Evolutionary conservation across 2,888 invertebrate species (phyloP).

Genomic region (Druceiella hillmani): DNA sequence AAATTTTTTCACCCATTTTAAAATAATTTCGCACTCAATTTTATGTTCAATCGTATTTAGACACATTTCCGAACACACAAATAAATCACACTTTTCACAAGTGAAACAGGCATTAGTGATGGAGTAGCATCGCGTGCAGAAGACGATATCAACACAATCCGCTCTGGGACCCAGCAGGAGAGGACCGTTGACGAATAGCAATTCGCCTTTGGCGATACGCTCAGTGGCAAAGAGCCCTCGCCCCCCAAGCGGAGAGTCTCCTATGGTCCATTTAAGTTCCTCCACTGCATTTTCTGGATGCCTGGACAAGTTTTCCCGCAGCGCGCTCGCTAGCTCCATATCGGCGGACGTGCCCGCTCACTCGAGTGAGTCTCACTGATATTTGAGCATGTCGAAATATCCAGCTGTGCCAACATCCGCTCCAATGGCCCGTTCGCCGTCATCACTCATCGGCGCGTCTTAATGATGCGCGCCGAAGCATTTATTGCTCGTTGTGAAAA

Average conservation of each 20-base stretch:
- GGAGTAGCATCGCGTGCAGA: conserved; percentile 60
- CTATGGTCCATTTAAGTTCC: conserved; percentile 48
- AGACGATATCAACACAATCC: conserved; percentile 42
- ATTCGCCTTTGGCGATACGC: conserved; percentile 55
- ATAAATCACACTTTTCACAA: conserved; percentile 60
- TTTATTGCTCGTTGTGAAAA: conserved; percentile 40
- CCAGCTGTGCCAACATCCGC: no score
- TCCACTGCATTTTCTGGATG: conserved; percentile 20
- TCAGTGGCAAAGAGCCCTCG: conserved; percentile 64
- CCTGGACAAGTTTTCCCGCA: no score
- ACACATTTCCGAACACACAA: conserved; percentile 60
- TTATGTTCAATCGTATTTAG: conserved; percentile 48
- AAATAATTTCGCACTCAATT: conserved; percentile 57
- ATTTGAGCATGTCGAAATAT: no score
- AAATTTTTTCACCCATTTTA: conserved; percentile 39
- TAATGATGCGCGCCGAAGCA: conserved; percentile 19
- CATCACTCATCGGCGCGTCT: conserved; percentile 23
- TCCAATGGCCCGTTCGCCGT: no score
- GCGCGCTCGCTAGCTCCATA: no score
- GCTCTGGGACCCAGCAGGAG: conserved; percentile 61
- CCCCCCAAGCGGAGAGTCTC: conserved; percentile 56
- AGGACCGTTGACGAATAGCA: conserved; percentile 64
- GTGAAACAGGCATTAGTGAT: conserved; percentile 32
- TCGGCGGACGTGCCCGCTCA: conserved; percentile 33
- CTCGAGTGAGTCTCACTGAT: no score